Conservation (phyloP, 2,113 vertebrate species). For the Hippolais icterina region DNA sequence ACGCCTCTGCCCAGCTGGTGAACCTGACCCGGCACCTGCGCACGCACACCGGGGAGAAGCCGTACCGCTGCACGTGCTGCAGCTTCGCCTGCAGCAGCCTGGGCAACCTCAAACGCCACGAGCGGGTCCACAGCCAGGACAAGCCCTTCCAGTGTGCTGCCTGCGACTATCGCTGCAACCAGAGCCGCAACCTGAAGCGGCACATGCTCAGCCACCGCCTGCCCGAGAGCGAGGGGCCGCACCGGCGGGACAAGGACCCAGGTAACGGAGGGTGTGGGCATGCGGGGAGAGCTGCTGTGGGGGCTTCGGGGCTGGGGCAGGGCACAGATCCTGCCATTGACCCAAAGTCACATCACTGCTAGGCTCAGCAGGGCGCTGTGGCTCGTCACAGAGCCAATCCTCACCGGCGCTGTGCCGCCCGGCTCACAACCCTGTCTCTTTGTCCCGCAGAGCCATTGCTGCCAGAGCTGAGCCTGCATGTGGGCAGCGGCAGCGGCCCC, state of each 20-base stretch:
- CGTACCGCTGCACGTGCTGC: conserved; percentile 92
- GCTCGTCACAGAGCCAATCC: rapidly evolving
- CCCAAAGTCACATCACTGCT: rapidly evolving
- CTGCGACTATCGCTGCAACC: conserved; percentile 71
- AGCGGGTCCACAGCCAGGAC: conserved; percentile 86
- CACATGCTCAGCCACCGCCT: conserved; percentile 69
- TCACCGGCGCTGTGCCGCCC: rapidly evolving
- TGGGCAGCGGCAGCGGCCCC: conserved; percentile 50
- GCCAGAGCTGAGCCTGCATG: conserved; percentile 69
- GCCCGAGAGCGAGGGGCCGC: conserved; percentile 41
- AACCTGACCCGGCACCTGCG: conserved; percentile 96
- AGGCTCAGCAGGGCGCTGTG: rapidly evolving
- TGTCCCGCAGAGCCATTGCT: conserved; percentile 64
- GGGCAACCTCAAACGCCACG: conserved; percentile 95
- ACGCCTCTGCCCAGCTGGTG: conserved; percentile 94
- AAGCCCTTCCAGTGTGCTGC: conserved; percentile 72
- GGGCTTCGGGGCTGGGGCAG: background rate
- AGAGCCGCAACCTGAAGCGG: conserved; percentile 72
- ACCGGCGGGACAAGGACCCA: conserved; percentile 32
- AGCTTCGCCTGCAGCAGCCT: conserved; percentile 95
- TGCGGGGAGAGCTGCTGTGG: background rate
- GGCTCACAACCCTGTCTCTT: background rate
- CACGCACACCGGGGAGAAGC: conserved; percentile 96
- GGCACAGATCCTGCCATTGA: rapidly evolving
- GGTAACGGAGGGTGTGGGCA: background rate